Evolutionary conservation across 1,140 invertebrate genomes (phyloP), one percentile per base, ranked within the genome.

Genomic region (Dolichoris vasculosae): DNA sequence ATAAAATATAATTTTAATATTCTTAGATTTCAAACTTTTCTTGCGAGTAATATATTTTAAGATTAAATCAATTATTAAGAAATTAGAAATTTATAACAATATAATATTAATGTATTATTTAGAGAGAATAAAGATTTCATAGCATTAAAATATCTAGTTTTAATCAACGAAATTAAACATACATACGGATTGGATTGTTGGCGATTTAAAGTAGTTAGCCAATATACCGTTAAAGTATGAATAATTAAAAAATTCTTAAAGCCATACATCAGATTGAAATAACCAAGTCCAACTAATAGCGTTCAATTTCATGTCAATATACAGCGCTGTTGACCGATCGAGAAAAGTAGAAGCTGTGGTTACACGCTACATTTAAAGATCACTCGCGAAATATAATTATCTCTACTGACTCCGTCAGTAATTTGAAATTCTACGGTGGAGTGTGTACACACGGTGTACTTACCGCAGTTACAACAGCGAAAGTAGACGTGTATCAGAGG

Each of bases 351-450:
- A 64, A n/a, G 38, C 46, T 38, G 35, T 20, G 51, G 63, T 38
- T 38, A 43, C 77, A 59, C 20, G 32, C 38, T 46, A 48, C 46
- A 48, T 69, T 69, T 32, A 81, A 81, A 80, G 40, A 63, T 79
- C 55, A 38, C n/a, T 67, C 55, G 32, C 48, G 4, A 40, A 51
- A 77, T 48, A 77, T 51, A 77, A 77, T 77, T 48, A 77, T 35
- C 75, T 46, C n/a, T 43, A 46, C 20, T 43, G 30, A 4, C n/a
- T 30, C 23, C 43, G 35, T 32, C 4, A 20, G 51, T 67, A 82
- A 82, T 82, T 71, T 35, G 20, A 69, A 82, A 51, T 82, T 82
- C 64, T 73, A 40, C 43, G 30, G 43, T 4, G 17, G 38, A 81
- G 63, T 81, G 40, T 32, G 32, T 67, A 67, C 40, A 26, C 32